Evolutionary conservation across 2,113 vertebrate species (phyloP), one percentile per base, ranked within the genome.

Genomic region (Ammodytes marinus): DNA sequence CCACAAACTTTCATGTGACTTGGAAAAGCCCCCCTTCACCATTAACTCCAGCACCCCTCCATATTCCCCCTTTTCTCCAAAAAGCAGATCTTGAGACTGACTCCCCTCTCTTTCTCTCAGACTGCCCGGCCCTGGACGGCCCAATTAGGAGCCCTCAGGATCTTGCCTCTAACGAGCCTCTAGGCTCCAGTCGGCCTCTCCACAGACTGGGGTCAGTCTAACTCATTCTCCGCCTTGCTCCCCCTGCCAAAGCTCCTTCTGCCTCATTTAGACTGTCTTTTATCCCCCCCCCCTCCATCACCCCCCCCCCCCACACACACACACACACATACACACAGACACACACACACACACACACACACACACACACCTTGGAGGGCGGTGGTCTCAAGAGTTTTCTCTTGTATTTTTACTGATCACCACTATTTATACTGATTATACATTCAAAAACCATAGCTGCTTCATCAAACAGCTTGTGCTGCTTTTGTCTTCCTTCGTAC

Each of bases 1-100:
- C 82, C 94, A 95, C 96, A 97, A 98, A 98, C 96, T 97, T 98
- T 98, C 96, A 98, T 98, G 96, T 98, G 97, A 98, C 96, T 97
- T 97, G 95, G 97, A 97, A 97, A 98, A 95, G 27, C 27, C 94
- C 90, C 91, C 89, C 87, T 82, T 91, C 86, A 84, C 83, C 85
- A 86, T 83, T 86, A 85, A 80, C 86, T 85, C 84, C 83, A 81
- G 82, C 85, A 86, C 79, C 86, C 89, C 89, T 88, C 78, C 52
- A 73, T 73, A 84, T 83, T 80, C 78, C 84, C 73, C 76, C 84
- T 27, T 69, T 69, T 74, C 83, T 68, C 71, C 80, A 89, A 95
- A 27, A 94, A 95, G 94, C 74, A 86, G 95, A 94, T 95, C 96
- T 97, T 83, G 83, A 90, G 88, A 96, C 97, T 96, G 96, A 96